A percentile compares a stretch with the other conserved stretches of the same genome.
These are phyloP conservation scores for Saguinus midas DNA, from an alignment of 2,113 vertebrate genomes.

Conservation along the genomic window DNA sequence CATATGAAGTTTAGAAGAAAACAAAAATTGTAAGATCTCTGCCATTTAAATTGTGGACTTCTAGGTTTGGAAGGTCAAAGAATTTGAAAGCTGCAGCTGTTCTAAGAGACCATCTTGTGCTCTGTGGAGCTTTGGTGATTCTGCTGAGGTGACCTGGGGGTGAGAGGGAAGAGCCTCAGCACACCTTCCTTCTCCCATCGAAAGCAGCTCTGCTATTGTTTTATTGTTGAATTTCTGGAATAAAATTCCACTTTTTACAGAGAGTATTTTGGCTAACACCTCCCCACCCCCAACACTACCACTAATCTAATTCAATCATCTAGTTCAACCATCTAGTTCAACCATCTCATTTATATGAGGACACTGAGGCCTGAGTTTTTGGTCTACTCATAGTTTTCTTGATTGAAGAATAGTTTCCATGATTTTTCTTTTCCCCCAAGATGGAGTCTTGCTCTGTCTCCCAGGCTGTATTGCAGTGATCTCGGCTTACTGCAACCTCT, in stretches of 20 bases:
- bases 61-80: background rate
- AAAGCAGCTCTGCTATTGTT: background rate
- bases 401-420: background rate
- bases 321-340: background rate
- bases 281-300: background rate
- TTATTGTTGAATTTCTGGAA: background rate
- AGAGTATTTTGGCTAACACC: background rate
- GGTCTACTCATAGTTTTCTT: conserved; percentile 1
- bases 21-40: background rate
- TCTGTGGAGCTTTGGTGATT: background rate
- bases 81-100: background rate
- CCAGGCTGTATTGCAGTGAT: background rate
- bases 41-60: background rate
- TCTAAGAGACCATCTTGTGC: background rate
- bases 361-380: background rate
- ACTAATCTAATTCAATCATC: background rate
- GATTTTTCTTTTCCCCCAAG: background rate
- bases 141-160: background rate
- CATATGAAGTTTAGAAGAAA: background rate
- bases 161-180: background rate
- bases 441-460: background rate
- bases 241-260: background rate
- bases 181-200: background rate
- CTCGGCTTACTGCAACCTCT: background rate
- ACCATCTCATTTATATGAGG: background rate